Base-by-base conservation (phyloP, 2,113 vertebrate genomes). In the Lepus americanus region DNA sequence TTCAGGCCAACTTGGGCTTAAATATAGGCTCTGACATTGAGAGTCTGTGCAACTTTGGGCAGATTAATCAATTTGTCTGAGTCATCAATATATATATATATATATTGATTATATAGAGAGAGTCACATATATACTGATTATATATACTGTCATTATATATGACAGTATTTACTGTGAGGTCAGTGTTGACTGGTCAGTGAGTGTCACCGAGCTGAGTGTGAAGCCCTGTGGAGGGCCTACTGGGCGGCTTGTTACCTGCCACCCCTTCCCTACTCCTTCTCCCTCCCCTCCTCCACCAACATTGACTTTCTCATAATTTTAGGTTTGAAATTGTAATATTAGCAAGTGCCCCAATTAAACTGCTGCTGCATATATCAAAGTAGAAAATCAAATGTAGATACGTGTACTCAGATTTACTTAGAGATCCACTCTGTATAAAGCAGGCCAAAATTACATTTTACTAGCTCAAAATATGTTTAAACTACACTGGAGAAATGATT, bases 251-350 rank as follows among this genome's bases (percentile, higher is more conserved):
- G 3, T 87, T 89, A 14, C 9, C 31, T 69, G 63, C 67, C 2
- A 10, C 29, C 14, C 17, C 25, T 63, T 61, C 31, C 61, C 7
- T 27, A 66, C n/a, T 20, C 3, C 9, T 1, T 89, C 49, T 79
- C 39, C 14, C 1, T 59, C 19, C 12, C 6, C 27, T 92, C 23
- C 29, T 82, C 59, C n/a, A 10, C 44, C n/a, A 85, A 55, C 12
- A 6, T 31, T 27, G n/a, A 49, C 17, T 85, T 84, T 78, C 78
- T 93, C 61, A 49, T 20, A 44, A 31, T 51, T 94, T 80, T 19
- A 79, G 72, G 16, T 84, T 87, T 93, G 74, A 96, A 93, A 81
- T 90, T 31, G 84, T 73, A 72, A 88, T 81, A 4, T 77, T 90
- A 79, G 23, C 17, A 55, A 84, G n/a, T 63, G 3, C 55, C 20